phyloP scores from a whole-genome alignment of 2,113 vertebrate genomes.

The Tragelaphus imberbis region DNA sequence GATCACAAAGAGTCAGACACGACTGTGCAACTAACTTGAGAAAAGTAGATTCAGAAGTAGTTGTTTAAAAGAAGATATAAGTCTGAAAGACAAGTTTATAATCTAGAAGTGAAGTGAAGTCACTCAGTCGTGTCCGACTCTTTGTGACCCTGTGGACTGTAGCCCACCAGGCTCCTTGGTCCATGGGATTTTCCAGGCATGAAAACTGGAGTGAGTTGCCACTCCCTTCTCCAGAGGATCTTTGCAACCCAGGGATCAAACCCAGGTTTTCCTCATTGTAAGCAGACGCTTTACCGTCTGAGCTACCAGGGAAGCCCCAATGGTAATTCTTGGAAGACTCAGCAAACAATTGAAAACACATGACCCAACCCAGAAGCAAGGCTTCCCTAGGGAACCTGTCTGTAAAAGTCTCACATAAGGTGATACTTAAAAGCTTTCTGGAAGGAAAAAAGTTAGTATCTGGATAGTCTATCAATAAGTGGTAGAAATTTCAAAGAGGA shows the following conservation, averaged over 20 bases:
- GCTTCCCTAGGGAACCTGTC: background rate
- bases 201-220: too few species aligned
- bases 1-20: background rate
- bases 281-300: too few species aligned
- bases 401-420: background rate
- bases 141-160: too few species aligned
- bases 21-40: background rate
- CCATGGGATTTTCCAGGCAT: too few species aligned
- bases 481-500: background rate
- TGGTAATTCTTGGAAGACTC: background rate
- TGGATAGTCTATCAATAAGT: background rate
- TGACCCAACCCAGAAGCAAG: background rate
- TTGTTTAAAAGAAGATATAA: background rate
- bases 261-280: too few species aligned
- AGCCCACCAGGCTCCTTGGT: too few species aligned
- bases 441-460: background rate
- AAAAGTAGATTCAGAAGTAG: background rate
- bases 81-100: background rate
- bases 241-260: too few species aligned
- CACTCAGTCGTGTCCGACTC: too few species aligned
- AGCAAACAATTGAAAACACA: background rate
- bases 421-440: background rate
- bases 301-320: too few species aligned
- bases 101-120: background rate
- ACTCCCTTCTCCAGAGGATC: too few species aligned